A percentile compares a stretch with the other conserved stretches of the same genome.
phyloP scores from a whole-genome alignment of 2,888 invertebrate genomes.

The Leptinotarsa haldemani region DNA sequence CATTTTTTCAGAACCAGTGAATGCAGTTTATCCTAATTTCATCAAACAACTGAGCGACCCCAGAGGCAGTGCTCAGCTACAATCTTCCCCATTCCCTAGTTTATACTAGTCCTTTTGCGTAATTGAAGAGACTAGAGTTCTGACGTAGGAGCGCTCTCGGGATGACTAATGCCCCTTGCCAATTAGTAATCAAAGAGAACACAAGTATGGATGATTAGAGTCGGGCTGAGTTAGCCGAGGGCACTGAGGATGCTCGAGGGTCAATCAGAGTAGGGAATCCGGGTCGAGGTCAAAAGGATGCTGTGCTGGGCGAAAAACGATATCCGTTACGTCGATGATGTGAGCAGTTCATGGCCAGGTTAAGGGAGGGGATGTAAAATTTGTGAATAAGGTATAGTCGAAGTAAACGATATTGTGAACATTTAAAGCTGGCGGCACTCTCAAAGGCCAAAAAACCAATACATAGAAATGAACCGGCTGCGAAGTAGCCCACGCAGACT shows the following conservation, averaged over 20 bases:
- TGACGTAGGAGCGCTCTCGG: neutral
- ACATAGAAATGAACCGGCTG: too few relatives aligned
- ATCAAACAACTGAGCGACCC: neutral
- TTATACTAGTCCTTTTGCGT: neutral
- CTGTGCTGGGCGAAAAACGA: neutral
- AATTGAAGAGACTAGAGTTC: neutral
- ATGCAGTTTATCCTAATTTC: neutral
- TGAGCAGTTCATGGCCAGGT: neutral
- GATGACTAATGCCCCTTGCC: constrained; percentile 2
- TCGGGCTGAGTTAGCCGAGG: neutral
- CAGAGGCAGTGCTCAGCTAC: neutral
- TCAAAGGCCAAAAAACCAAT: too few relatives aligned
- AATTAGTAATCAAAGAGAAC: constrained; percentile 12
- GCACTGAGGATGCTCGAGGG: neutral
- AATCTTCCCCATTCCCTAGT: neutral
- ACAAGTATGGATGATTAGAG: constrained; percentile 6
- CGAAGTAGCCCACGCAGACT: too few relatives aligned
- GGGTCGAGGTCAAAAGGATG: neutral
- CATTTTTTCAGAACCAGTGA: too few relatives aligned
- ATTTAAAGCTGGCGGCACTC: too few relatives aligned
- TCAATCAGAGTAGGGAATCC: neutral
- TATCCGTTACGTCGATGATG: neutral
- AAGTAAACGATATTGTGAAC: too few relatives aligned
- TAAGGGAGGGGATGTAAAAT: neutral
- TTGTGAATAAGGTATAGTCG: too few relatives aligned